Evolutionary conservation across 2,113 vertebrate genomes (phyloP), one percentile per base, ranked within the genome.

Genomic region (Caretta caretta): DNA sequence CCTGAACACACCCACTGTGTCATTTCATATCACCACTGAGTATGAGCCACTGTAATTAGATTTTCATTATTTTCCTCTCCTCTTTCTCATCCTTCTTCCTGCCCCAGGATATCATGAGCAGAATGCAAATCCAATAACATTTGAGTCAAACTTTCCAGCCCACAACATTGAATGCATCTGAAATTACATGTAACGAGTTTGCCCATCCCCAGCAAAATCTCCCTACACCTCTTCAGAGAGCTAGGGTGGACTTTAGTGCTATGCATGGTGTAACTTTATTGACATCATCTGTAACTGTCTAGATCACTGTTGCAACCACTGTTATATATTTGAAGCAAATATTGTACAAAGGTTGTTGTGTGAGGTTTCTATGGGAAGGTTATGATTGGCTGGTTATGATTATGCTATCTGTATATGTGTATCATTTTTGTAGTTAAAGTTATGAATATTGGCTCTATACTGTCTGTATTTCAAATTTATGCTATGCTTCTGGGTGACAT

Each of bases 91-190:
- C 51, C 11, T 80, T 80, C 22, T 86, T 76, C 62, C 56, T 50
- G 5, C 83, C 83, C 79, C 76, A 94, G 83, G 69, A 31, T 22
- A 93, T 91, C 87, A 79, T 8, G 20, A 90, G 57, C 84, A 88
- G 88, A 93, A 95, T 16, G 12, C 92, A 96, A 94, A 54, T 69
- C 27, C 81, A 59, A 93, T 27, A 25, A 46, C 42, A 16, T 25
- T 27, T 11, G 38, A 25, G 12, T 48, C 42, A 79, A 81, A 56
- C 57, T 83, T 95, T 94, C 3, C 1, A 91, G 81, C 13, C 53
- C 29, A 51, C 83, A 59, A 82, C 0, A 89, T 48, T 24, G 25
- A 51, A 65, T 42, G 42, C 9, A 9, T 10, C n/a, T 72, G 65
- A 72, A 72, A 38, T 38, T 5, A 72, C 4, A 5, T 38, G 17